A percentile compares a stretch with the other conserved stretches of the same genome.
Conservation (phyloP, 2,888 invertebrate genomes). For the Lithosia quadra region DNA sequence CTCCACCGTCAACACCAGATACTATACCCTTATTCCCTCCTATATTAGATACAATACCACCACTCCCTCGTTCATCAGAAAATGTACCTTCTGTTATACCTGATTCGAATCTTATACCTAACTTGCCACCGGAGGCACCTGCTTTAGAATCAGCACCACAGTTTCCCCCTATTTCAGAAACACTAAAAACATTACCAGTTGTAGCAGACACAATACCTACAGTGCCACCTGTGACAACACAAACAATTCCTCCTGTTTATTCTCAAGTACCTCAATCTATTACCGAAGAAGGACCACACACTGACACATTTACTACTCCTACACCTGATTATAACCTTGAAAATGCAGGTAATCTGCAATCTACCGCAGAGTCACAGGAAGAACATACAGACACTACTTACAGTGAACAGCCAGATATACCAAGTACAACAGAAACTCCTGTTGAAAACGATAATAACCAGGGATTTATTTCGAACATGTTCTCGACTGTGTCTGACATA, state of each 20-base stretch:
- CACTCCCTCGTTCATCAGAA: constrained; percentile 5
- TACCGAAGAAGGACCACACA: constrained; percentile 17
- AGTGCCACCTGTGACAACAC: constrained; percentile 33
- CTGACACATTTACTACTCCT: constrained; percentile 25
- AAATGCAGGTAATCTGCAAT: constrained; percentile 22
- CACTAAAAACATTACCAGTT: constrained; percentile 18
- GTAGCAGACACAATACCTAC: constrained; percentile 19
- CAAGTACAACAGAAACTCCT: constrained; percentile 38
- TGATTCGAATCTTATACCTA: constrained; percentile 21
- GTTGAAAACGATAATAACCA: constrained; percentile 52
- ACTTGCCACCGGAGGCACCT: constrained; percentile 16
- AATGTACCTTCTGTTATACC: constrained; percentile 23
- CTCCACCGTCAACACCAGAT: constrained; percentile 18
- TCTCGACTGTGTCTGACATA: constrained; percentile 72
- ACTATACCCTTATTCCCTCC: constrained; percentile 1
- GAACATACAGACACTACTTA: constrained; percentile 43
- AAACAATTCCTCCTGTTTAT: constrained; percentile 49
- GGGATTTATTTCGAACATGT: constrained; percentile 70
- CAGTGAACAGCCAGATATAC: constrained; percentile 45
- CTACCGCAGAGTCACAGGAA: constrained; percentile 30
- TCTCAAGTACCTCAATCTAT: constrained; percentile 27
- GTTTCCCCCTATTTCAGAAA: constrained; percentile 11
- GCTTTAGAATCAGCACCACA: not conserved
- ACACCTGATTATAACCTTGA: constrained; percentile 23
- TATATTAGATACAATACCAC: constrained; percentile 17